A percentile compares a stretch with the other conserved stretches of the same genome.
These are phyloP conservation scores for Reinhardtius hippoglossoides DNA, from an alignment of 2,113 vertebrate genomes.

Conservation along the genomic window DNA sequence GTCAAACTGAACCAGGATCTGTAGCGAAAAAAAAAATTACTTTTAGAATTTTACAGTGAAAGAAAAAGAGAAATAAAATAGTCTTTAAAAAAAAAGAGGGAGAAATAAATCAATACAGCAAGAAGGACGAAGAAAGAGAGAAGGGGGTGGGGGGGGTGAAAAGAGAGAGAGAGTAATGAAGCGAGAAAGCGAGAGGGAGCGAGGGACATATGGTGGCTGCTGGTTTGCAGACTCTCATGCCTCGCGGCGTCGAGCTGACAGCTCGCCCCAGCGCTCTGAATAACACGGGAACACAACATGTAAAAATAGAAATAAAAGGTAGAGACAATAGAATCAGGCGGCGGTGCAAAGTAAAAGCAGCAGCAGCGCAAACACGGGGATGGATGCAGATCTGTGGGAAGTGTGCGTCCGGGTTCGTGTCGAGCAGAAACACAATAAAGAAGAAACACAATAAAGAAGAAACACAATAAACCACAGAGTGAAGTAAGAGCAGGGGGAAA, in stretches of 20 bases:
- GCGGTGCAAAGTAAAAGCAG: background rate
- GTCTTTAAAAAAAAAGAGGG: no score
- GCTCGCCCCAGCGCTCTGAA: slow-evolving; percentile 33
- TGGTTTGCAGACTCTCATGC: slow-evolving; percentile 65
- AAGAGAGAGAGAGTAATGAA: slow-evolving; percentile 43
- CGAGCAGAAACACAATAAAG: background rate
- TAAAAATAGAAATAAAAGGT: slow-evolving; percentile 57
- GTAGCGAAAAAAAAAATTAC: background rate
- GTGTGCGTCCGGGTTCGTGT: background rate
- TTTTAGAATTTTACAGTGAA: background rate
- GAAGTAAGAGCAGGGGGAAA: background rate
- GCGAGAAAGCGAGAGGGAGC: slow-evolving; percentile 47
- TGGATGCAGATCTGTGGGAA: background rate
- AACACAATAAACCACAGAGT: background rate
- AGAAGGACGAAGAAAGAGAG: background rate
- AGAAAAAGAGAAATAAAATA: slow-evolving; percentile 11
- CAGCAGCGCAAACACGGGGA: background rate
- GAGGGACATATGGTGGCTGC: slow-evolving; percentile 63
- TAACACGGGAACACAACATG: slow-evolving; percentile 37
- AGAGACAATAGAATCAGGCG: slow-evolving; percentile 47
- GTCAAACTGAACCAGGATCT: background rate
- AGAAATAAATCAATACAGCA: slow-evolving; percentile 18
- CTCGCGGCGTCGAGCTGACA: slow-evolving; percentile 34
- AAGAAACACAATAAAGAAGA: background rate
- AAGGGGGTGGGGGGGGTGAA: slow-evolving; percentile 14